A percentile compares a stretch with the other conserved stretches of the same genome.
phyloP scores from a whole-genome alignment of 2,113 vertebrate genomes.

The Nesoenas mayeri region DNA sequence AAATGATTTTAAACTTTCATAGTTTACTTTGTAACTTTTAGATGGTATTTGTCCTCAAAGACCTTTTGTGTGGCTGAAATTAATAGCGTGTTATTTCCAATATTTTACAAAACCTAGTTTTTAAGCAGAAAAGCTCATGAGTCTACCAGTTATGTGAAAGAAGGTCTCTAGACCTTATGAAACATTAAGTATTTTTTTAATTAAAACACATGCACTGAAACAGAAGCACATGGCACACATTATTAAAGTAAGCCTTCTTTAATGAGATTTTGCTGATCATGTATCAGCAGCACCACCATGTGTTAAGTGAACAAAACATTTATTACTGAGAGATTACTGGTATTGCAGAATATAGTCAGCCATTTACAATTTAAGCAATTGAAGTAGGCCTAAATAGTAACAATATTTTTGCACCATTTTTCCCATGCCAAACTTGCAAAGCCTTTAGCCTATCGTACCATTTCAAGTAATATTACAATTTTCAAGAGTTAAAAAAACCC shows the following conservation, averaged over 20 bases:
- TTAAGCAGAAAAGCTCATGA: not conserved
- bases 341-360: not conserved
- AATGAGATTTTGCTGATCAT: not conserved
- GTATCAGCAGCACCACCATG: slow-evolving; percentile 43
- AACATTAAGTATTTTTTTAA: not conserved
- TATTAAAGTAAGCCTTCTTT: not conserved
- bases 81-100: not conserved
- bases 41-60: not conserved
- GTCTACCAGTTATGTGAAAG: not conserved
- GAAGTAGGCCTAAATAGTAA: not conserved
- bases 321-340: not conserved
- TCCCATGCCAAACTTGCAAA: not conserved
- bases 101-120: not conserved
- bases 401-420: not conserved
- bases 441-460: not conserved
- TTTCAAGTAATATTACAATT: not conserved
- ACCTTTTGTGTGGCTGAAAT: not conserved
- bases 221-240: not conserved
- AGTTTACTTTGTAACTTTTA: not conserved
- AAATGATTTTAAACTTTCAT: not conserved
- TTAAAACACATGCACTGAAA: not conserved
- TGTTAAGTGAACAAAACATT: not conserved
- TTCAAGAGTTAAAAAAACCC: rapidly evolving
- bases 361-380: not conserved
- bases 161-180: not conserved